Evolutionary conservation across 2,888 invertebrate species (phyloP).

Genomic region (Ichneumon xanthorius): DNA sequence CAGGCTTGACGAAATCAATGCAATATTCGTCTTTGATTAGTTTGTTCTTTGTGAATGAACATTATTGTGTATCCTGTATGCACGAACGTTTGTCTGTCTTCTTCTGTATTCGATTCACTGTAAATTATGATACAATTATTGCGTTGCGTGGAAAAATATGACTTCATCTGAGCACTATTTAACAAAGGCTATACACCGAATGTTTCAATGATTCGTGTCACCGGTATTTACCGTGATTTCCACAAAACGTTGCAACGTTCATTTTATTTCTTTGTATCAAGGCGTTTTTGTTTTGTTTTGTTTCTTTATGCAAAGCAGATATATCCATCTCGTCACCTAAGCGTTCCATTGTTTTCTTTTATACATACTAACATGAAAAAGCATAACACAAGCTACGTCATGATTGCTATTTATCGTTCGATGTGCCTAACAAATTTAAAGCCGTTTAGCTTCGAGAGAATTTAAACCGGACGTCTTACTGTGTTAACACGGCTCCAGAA

Average conservation of each 20-base stretch:
- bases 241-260: slow-evolving; percentile 56
- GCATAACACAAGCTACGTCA: slow-evolving; percentile 81
- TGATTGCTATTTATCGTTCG: slow-evolving; percentile 72
- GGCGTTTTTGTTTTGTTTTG: slow-evolving; percentile 43
- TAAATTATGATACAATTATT: slow-evolving; percentile 81
- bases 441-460: slow-evolving; percentile 18
- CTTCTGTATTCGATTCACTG: slow-evolving; percentile 64
- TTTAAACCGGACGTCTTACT: slow-evolving; percentile 44
- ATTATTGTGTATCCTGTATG: slow-evolving; percentile 64
- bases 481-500: slow-evolving; percentile 35
- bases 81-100: slow-evolving; percentile 68
- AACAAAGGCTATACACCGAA: slow-evolving; percentile 83
- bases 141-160: slow-evolving; percentile 85
- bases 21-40: slow-evolving; percentile 12
- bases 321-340: slow-evolving; percentile 65
- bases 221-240: slow-evolving; percentile 68
- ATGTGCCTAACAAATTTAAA: slow-evolving; percentile 43
- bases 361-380: slow-evolving; percentile 82
- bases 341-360: slow-evolving; percentile 69
- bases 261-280: slow-evolving; percentile 57
- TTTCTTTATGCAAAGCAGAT: slow-evolving; percentile 41
- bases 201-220: slow-evolving; percentile 75
- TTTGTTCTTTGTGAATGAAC: slow-evolving; percentile 5
- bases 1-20: slow-evolving; percentile 9
- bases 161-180: slow-evolving; percentile 84